A percentile compares a stretch with the other conserved stretches of the same genome.
Evolutionary conservation across 37 sponge, comb jelly and placozoan genomes (phyloP).

Genomic region (Chondrosia reniformis): DNA sequence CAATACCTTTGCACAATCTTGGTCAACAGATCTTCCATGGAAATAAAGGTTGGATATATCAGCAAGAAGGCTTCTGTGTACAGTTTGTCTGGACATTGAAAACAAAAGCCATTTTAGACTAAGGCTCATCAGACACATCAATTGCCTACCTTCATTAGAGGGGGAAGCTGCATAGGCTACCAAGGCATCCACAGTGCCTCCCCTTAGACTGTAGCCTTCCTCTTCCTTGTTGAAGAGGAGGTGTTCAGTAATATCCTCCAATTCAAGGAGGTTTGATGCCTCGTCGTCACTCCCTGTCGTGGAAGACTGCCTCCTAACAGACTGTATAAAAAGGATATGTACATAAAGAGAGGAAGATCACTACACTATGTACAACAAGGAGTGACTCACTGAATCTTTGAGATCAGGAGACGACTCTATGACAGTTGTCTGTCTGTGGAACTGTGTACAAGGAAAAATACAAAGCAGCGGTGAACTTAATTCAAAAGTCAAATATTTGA

Average conservation of each 20-base stretch:
- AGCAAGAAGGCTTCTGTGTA: conserved; percentile 84
- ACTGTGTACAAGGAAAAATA: too few species aligned
- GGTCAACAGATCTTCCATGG: conserved; percentile 54
- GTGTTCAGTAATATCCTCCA: conserved; percentile 54
- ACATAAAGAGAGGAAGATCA: too few species aligned
- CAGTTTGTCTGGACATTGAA: conserved; percentile 47
- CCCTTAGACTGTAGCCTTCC: conserved; percentile 63
- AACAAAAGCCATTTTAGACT: not conserved
- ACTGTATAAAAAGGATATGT: too few species aligned
- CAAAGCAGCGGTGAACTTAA: not conserved
- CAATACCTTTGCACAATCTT: conserved; percentile 62
- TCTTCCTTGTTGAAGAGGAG: conserved; percentile 64
- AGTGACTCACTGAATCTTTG: too few species aligned
- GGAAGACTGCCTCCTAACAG: too few species aligned
- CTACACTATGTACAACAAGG: too few species aligned
- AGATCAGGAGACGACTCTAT: too few species aligned
- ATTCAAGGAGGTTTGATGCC: conserved; percentile 43
- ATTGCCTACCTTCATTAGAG: conserved; percentile 42
- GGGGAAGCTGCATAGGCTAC: conserved; percentile 85
- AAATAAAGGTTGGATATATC: conserved; percentile 81
- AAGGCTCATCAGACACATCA: not conserved
- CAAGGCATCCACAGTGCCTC: conserved; percentile 83
- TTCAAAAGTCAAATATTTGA: not conserved
- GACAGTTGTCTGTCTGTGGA: too few species aligned
- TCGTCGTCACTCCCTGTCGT: conserved; percentile 37